Evolutionary conservation across 1,140 invertebrate species (phyloP).

Genomic region (Zaprionus africanus): DNA sequence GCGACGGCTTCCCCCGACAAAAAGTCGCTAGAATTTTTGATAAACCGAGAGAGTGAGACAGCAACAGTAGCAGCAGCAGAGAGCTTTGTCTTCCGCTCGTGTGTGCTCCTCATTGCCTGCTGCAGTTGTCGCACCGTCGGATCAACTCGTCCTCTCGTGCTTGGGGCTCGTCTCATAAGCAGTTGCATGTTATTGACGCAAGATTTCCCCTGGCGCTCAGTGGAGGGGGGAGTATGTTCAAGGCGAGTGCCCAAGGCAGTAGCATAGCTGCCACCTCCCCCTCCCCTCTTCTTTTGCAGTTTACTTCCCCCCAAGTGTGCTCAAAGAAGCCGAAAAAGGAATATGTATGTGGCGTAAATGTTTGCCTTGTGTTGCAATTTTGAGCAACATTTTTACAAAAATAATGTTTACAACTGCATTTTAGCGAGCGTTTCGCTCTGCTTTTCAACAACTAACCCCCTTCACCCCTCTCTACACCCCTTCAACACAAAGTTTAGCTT

Average conservation of each 20-base stretch:
- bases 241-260: constrained; percentile 59
- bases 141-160: constrained; percentile 23
- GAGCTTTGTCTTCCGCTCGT: background rate
- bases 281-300: background rate
- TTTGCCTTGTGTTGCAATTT: constrained; percentile 79
- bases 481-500: constrained; percentile 70
- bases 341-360: constrained; percentile 67
- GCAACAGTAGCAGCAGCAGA: background rate
- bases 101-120: constrained; percentile 19
- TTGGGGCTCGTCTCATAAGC: constrained; percentile 68
- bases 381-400: constrained; percentile 75
- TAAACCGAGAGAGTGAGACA: background rate
- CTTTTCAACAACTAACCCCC: constrained; percentile 5
- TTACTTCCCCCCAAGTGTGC: background rate
- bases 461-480: background rate
- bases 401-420: constrained; percentile 69
- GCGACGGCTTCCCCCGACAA: constrained; percentile 18
- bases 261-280: constrained; percentile 62
- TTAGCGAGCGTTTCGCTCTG: constrained; percentile 48
- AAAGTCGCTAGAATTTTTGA: constrained; percentile 4
- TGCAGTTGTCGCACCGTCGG: constrained; percentile 38
- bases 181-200: constrained; percentile 77
- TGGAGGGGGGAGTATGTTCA: constrained; percentile 18
- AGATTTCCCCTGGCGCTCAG: constrained; percentile 66
- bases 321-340: constrained; percentile 42